Conservation (phyloP, 2,797 vertebrate genomes). For the Anguilla megastoma region DNA sequence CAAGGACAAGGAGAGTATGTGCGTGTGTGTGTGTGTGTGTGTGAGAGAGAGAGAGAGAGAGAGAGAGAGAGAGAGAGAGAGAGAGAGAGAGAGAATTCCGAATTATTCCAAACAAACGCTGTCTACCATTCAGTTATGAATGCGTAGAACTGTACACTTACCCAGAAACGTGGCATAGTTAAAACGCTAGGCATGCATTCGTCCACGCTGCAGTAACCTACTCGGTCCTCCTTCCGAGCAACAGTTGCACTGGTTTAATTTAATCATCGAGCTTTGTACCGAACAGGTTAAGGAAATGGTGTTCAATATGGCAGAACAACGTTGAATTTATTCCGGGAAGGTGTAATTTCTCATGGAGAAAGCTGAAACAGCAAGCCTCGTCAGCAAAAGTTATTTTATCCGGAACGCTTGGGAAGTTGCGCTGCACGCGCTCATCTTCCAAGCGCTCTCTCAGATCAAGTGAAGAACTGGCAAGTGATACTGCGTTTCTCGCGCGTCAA, state of each 20-base stretch:
- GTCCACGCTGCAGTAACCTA: background rate
- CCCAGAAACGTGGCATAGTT: constrained; percentile 35
- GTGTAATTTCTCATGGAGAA: constrained; percentile 39
- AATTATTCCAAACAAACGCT: constrained; percentile 15
- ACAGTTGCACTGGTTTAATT: constrained; percentile 7
- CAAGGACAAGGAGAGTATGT: too few species aligned
- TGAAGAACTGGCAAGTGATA: constrained; percentile 45
- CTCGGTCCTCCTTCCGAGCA: background rate
- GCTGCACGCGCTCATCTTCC: constrained; percentile 33
- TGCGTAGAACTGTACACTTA: constrained; percentile 36
- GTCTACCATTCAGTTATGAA: constrained; percentile 30
- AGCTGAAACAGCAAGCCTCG: constrained; percentile 14
- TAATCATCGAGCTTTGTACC: background rate
- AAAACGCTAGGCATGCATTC: constrained; percentile 22
- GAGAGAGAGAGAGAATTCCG: background rate
- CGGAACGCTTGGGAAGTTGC: constrained; percentile 53
- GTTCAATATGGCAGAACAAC: background rate
- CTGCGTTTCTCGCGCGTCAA: constrained; percentile 43
- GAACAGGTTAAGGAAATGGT: constrained; percentile 11
- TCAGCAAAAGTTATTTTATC: constrained; percentile 27
- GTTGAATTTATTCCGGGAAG: constrained; percentile 61
- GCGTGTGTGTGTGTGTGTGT: background rate
- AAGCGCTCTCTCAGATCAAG: constrained; percentile 43
- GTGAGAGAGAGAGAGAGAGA: background rate
- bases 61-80: background rate